These are phyloP conservation scores for Cyprinodon brontotheroides DNA, from an alignment of 2,113 vertebrate genomes.

Conservation along the genomic window DNA sequence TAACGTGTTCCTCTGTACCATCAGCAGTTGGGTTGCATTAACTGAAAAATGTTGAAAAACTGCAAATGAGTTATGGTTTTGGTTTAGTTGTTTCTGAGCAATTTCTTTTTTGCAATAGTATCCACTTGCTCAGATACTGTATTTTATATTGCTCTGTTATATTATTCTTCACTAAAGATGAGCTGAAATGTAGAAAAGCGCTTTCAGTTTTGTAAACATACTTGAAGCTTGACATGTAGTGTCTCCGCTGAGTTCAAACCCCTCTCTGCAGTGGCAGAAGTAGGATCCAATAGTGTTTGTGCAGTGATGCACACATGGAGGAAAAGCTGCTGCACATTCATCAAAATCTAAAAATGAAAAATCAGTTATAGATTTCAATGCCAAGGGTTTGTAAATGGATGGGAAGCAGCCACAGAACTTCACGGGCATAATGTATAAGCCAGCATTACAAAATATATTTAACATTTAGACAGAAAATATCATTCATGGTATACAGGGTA, in stretches of 20 bases:
- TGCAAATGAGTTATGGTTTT: neutral
- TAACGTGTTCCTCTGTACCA: conserved; percentile 70
- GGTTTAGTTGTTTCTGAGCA: neutral
- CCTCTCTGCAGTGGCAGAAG: conserved; percentile 80
- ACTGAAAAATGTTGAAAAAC: conserved; percentile 67
- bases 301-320: conserved; percentile 85
- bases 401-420: neutral
- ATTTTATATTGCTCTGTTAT: too few relatives aligned
- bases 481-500: neutral
- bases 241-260: conserved; percentile 74
- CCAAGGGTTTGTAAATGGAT: neutral
- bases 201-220: conserved; percentile 36
- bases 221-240: conserved; percentile 80
- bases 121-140: neutral
- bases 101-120: neutral
- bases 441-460: neutral
- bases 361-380: neutral
- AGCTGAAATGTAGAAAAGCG: neutral
- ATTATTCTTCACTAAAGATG: too few relatives aligned
- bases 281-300: conserved; percentile 81
- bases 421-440: neutral
- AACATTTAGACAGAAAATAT: neutral
- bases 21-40: conserved; percentile 77
- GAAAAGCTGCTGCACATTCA: conserved; percentile 81
- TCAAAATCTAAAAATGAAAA: conserved; percentile 79